phyloP scores from a whole-genome alignment of 2,888 invertebrate species.

The Kuschelorhynchus macadamiae region DNA sequence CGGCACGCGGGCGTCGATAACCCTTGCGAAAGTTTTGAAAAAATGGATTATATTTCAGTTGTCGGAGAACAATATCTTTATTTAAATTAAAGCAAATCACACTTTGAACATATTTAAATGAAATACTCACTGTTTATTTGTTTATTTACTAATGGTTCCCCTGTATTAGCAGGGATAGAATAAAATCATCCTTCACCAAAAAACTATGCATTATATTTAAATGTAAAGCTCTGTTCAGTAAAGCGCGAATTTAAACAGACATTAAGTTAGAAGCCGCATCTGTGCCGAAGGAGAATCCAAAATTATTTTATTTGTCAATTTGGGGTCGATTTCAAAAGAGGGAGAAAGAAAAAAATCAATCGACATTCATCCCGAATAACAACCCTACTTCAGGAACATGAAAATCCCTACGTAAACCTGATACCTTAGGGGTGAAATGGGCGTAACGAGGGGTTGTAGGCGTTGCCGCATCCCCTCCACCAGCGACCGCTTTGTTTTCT shows the following conservation, averaged over 20 bases:
- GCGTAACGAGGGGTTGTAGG: slow-evolving; percentile 67
- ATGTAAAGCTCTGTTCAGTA: slow-evolving; percentile 24
- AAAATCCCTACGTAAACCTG: slow-evolving; percentile 64
- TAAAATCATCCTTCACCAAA: too few relatives aligned
- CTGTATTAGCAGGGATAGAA: too few relatives aligned
- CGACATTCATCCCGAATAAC: slow-evolving; percentile 58
- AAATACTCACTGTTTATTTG: too few relatives aligned
- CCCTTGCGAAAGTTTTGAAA: too few relatives aligned
- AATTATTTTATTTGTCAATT: slow-evolving; percentile 50
- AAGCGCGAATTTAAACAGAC: slow-evolving; percentile 31
- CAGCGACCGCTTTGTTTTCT: slow-evolving; percentile 68
- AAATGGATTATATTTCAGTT: too few relatives aligned
- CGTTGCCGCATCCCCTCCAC: slow-evolving; percentile 61
- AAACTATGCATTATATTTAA: too few relatives aligned
- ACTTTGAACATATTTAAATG: too few relatives aligned
- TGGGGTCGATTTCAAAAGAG: slow-evolving; percentile 44
- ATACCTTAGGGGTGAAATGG: slow-evolving; percentile 63
- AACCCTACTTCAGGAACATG: slow-evolving; percentile 62
- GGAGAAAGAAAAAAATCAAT: slow-evolving; percentile 59
- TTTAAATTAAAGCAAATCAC: too few relatives aligned
- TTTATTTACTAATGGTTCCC: too few relatives aligned
- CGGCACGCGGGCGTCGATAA: too few relatives aligned
- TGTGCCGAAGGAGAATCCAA: slow-evolving; percentile 41
- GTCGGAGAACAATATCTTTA: too few relatives aligned
- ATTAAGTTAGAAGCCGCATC: slow-evolving; percentile 50